Conservation (phyloP, 2,113 vertebrate genomes). For the Eudyptes chrysolophus region DNA sequence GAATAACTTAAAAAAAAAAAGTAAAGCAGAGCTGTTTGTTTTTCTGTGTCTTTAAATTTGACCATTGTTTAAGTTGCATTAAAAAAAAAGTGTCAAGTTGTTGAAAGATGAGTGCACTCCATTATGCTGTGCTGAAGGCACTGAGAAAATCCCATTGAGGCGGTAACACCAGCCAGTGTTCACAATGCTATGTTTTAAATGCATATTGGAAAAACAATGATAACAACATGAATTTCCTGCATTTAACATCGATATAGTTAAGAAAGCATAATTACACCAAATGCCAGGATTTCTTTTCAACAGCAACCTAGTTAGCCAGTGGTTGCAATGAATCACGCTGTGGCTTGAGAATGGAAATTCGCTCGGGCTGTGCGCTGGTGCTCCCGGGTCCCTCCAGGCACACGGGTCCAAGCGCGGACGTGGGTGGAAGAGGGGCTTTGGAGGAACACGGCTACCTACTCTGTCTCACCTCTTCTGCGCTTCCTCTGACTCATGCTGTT, state of each 20-base stretch:
- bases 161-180: neutral
- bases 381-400: neutral
- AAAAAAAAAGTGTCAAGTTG: neutral
- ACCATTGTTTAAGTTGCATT: slow-evolving; percentile 35
- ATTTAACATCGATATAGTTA: neutral
- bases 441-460: neutral
- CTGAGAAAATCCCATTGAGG: neutral
- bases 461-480: neutral
- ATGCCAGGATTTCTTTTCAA: neutral
- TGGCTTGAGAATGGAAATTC: neutral
- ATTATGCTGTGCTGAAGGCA: neutral
- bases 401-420: accelerated
- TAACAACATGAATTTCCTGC: slow-evolving; percentile 5
- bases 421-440: neutral
- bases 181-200: neutral
- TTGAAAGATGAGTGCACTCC: slow-evolving; percentile 19
- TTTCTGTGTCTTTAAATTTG: slow-evolving; percentile 29
- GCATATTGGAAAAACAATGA: neutral
- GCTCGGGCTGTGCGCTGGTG: neutral
- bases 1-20: neutral
- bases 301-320: neutral
- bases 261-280: neutral
- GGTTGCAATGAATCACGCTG: neutral
- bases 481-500: neutral
- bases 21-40: neutral